Conservation (phyloP, 1,140 invertebrate genomes). For the Brachionus angularis region DNA sequence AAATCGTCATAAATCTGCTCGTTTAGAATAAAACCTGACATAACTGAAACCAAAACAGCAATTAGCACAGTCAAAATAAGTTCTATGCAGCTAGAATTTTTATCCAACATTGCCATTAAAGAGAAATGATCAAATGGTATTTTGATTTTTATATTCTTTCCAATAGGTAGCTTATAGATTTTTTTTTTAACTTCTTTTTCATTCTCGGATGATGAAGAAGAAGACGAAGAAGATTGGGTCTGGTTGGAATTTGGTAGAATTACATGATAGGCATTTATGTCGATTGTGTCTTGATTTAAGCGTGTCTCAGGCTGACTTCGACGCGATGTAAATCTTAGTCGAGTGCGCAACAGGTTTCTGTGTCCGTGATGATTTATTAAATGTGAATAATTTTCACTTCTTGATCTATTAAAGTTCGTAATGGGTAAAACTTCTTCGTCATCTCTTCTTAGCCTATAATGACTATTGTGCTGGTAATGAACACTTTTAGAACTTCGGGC, state of each 20-base stretch:
- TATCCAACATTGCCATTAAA: conserved; percentile 83
- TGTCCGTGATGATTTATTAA: no score
- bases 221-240: not conserved
- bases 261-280: conserved; percentile 24
- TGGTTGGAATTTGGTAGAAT: conserved; percentile 7
- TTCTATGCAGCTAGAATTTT: conserved; percentile 44
- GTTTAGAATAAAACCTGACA: conserved; percentile 78
- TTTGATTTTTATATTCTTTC: conserved; percentile 63
- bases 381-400: no score
- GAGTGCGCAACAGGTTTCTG: no score
- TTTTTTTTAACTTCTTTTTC: conserved; percentile 62
- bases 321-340: not conserved
- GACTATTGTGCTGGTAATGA: conserved; percentile 1
- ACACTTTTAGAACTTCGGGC: conserved; percentile 17
- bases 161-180: conserved; percentile 78
- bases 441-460: conserved; percentile 5
- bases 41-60: conserved; percentile 75
- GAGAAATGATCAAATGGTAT: conserved; percentile 84
- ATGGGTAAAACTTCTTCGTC: no score
- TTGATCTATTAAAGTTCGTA: no score
- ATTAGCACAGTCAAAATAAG: conserved; percentile 55
- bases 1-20: conserved; percentile 83
- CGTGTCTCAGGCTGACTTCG: no score
- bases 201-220: not conserved
- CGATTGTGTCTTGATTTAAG: not conserved